Evolutionary conservation across 2,113 vertebrate species (phyloP), one percentile per base, ranked within the genome.

Genomic region (Loxodonta africana): DNA sequence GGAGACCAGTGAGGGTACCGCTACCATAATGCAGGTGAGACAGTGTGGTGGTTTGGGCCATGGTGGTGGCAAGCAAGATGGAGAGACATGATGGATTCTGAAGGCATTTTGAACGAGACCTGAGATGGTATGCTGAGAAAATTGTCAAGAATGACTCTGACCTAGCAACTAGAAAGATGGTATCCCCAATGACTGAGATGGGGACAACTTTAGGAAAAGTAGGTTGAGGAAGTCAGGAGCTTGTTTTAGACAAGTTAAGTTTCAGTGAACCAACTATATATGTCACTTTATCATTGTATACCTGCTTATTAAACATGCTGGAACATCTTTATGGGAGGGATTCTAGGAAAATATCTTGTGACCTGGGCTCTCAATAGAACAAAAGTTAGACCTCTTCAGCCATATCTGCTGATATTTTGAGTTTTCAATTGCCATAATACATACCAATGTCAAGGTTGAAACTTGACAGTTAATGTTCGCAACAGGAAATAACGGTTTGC

Each of bases 361-460:
- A 93, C 17, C 23, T 51, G n/a, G 62, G 14, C 1, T 94, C 57
- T 90, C 46, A 23, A 44, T 28, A n/a, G 44, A 94, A 82, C 4
- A 84, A 65, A 84, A 53, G 25, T 78, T 90, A 86, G 53, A 97
- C 44, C 57, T 83, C 71, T 63, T 14, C 8, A 76, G 33, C 57
- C 30, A 25, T 11, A 4, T 90, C 33, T 12, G 76, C 26, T 41
- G 85, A 73, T 33, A 60, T 23, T 86, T 53, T 14, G 46, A 4
- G 28, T 71, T 95, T 84, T 92, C 23, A 33, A 3, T 82, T 92
- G 71, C 57, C 76, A 77, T 1, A 57, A 28, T 28, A 37, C 81
- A 48, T 30, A 14, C 23, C 25, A 51, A n/a, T 90, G 78, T 83
- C 83, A 95, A 93, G 44, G 87, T 90, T 93, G 77, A 77, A 90